Conservation (phyloP, 1,140 invertebrate species). For the Nilaparvata lugens region DNA sequence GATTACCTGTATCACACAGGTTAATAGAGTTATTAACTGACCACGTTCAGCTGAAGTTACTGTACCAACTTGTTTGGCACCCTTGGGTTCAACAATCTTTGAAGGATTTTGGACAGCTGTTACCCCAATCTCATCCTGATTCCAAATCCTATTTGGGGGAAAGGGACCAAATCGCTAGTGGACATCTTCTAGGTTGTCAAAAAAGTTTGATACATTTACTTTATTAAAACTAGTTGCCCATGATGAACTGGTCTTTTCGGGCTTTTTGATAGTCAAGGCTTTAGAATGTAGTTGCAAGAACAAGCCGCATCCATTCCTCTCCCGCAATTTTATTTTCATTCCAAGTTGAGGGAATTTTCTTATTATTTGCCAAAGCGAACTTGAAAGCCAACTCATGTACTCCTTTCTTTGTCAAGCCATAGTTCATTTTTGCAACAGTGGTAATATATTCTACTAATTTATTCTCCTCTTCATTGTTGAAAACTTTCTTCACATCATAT, state of each 20-base stretch:
- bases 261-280: slow-evolving; percentile 17
- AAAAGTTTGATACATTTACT: slow-evolving; percentile 25
- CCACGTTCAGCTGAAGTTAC: slow-evolving; percentile 13
- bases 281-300: not conserved
- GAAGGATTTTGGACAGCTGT: slow-evolving; percentile 27
- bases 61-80: slow-evolving; percentile 24
- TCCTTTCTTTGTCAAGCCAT: not conserved
- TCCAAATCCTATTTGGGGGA: slow-evolving; percentile 27
- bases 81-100: slow-evolving; percentile 25
- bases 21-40: not conserved
- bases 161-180: slow-evolving; percentile 22
- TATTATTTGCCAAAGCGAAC: slow-evolving; percentile 32
- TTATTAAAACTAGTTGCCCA: slow-evolving; percentile 29
- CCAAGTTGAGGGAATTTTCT: slow-evolving; percentile 36
- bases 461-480: too few relatives aligned
- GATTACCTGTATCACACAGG: not conserved
- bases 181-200: slow-evolving; percentile 17
- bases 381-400: slow-evolving; percentile 8
- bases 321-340: slow-evolving; percentile 36
- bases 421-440: not conserved
- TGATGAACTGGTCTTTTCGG: slow-evolving; percentile 26
- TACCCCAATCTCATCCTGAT: slow-evolving; percentile 35
- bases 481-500: too few relatives aligned
- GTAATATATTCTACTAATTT: too few relatives aligned
- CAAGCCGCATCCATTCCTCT: slow-evolving; percentile 33